Evolutionary conservation across 2,113 vertebrate species (phyloP), one percentile per base, ranked within the genome.

Genomic region (Cyrtonyx montezumae): DNA sequence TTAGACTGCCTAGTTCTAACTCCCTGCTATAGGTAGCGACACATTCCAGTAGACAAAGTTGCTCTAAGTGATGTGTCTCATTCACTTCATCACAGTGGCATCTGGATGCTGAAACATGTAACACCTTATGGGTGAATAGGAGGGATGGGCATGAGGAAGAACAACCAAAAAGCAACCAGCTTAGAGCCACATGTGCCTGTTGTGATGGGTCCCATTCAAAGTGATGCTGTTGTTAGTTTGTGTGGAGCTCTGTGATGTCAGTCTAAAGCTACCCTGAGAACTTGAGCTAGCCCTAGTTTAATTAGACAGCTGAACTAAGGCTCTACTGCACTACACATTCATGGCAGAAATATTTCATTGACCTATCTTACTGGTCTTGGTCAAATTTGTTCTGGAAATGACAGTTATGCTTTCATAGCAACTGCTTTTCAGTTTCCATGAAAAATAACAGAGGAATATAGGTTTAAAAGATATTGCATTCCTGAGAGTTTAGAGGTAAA

Each of bases 391-490:
- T 53, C 6, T 69, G 78, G 62, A 93, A 89, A 56, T 65, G 3
- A 61, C 75, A 20, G 7, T 71, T 43, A 51, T 0, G 1, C 30
- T 91, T 92, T 61, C 45, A 61, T 2, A 6, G 34, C 0, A 0
- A 65, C 43, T 83, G 61, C 30, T 86, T 80, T 78, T 88, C 51
- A 34, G 40, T 71, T 40, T 84, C 63, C 36, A 61, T 36, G 78
- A 92, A 89, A 79, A 8, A 3, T 34, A 91, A 11, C 48, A 69
- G 43, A 87, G 74, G 62, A 48, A 61, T 48, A 78, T 49, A 92
- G 89, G 87, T 91, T 71, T 87, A 81, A 51, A 84, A 87, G 87
- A 81, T 75, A 81, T 0, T 34, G 20, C 6, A 40, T 73, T 81
- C 69, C 80, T 26, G 19, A 40, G 77, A 80, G 79, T 77, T 91